These are phyloP conservation scores for Intellagama lesueurii DNA, from an alignment of 2,797 vertebrate genomes.

Conservation along the genomic window DNA sequence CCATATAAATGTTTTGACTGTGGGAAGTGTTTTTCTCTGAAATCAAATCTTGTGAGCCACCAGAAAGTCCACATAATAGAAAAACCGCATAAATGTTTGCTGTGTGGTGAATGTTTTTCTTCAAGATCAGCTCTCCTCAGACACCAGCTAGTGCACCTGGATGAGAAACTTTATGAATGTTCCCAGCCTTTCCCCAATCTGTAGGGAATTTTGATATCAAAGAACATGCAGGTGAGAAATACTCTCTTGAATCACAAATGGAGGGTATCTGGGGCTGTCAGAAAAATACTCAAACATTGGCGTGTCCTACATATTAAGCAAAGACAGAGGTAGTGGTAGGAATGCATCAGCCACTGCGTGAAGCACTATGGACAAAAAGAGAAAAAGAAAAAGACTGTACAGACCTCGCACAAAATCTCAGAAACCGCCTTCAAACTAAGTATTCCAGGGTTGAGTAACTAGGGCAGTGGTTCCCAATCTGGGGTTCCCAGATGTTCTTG, in stretches of 20 bases:
- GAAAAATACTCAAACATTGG: neutral
- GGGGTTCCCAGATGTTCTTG: too few species aligned
- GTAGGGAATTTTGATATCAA: neutral
- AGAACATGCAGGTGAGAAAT: neutral
- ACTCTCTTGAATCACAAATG: neutral
- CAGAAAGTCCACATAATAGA: neutral
- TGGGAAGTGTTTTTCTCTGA: neutral
- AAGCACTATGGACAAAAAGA: neutral
- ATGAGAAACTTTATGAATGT: neutral
- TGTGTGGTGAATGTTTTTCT: neutral
- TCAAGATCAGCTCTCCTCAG: slow-evolving; percentile 42
- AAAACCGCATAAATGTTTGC: neutral
- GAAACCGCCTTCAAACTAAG: neutral
- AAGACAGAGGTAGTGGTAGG: neutral
- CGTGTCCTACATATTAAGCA: neutral
- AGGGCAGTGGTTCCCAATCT: too few species aligned
- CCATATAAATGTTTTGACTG: neutral
- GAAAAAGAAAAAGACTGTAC: neutral
- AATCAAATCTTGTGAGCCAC: neutral
- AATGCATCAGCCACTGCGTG: neutral
- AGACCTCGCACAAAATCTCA: neutral
- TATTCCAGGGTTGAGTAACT: too few species aligned
- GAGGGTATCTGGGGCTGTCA: neutral
- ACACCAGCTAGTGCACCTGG: slow-evolving; percentile 65
- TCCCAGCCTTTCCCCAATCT: neutral